Evolutionary conservation across 2,888 invertebrate species (phyloP).

Genomic region (Oxytorus armatus): DNA sequence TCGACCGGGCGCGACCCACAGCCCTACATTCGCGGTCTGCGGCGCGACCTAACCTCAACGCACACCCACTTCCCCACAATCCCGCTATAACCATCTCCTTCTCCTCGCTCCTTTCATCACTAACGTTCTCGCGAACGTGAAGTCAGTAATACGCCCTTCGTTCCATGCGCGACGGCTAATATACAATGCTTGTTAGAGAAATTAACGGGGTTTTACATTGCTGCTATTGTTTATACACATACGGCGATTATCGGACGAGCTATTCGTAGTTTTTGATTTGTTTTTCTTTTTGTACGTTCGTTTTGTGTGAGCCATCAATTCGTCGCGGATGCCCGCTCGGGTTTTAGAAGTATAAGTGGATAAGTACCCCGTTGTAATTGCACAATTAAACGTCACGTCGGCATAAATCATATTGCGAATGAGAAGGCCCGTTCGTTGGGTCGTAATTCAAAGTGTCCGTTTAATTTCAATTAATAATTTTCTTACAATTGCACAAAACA

Average conservation of each 20-base stretch:
- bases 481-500: too few relatives aligned
- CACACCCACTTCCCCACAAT: conserved; percentile 62
- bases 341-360: too few relatives aligned
- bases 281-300: conserved; percentile 9
- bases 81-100: conserved; percentile 6
- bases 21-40: conserved; percentile 83
- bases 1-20: conserved; percentile 84
- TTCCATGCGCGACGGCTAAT: conserved; percentile 44
- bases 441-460: too few relatives aligned
- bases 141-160: conserved; percentile 62
- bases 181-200: conserved; percentile 11
- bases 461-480: too few relatives aligned
- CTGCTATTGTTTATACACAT: too few relatives aligned
- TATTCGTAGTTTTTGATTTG: not conserved
- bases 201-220: conserved; percentile 20
- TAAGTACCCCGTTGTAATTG: too few relatives aligned
- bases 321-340: too few relatives aligned
- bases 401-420: too few relatives aligned
- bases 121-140: conserved; percentile 18
- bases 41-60: conserved; percentile 82
- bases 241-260: not conserved
- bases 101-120: conserved; percentile 24
- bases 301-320: too few relatives aligned
- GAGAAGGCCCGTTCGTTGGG: too few relatives aligned
- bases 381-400: too few relatives aligned